phyloP scores from a whole-genome alignment of 2,113 vertebrate genomes.

The Turdus rufiventris region DNA sequence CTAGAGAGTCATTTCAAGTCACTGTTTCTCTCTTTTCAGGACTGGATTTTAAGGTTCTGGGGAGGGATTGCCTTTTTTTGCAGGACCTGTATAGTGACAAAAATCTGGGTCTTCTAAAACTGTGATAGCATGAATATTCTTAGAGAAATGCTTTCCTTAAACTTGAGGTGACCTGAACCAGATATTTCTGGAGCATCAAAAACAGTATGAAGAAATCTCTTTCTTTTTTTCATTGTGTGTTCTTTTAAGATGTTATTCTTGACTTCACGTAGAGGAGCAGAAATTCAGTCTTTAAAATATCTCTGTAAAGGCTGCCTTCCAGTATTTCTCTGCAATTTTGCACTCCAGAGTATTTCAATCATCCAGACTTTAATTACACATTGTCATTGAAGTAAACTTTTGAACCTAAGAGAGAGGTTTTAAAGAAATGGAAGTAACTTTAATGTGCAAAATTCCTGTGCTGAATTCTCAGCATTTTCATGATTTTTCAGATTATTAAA shows the following conservation, averaged over 20 bases:
- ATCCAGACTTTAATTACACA: slow-evolving; percentile 28
- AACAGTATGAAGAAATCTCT: not conserved
- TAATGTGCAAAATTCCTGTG: not conserved
- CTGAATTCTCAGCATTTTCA: not conserved
- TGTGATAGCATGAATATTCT: not conserved
- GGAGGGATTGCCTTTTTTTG: not conserved
- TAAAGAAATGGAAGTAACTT: not conserved
- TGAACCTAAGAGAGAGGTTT: not conserved
- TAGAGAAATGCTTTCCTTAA: not conserved
- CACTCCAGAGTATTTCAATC: not conserved
- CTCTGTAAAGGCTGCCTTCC: not conserved
- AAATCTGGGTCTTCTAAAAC: not conserved
- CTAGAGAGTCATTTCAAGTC: not conserved
- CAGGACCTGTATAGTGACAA: not conserved
- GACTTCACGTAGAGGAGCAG: not conserved
- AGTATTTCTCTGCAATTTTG: not conserved
- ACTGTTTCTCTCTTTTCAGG: not conserved
- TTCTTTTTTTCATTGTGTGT: not conserved
- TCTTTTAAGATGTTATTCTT: not conserved
- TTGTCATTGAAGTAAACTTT: slow-evolving; percentile 35
- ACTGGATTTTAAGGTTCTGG: not conserved
- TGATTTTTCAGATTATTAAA: slow-evolving; percentile 23
- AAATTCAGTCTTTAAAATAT: not conserved
- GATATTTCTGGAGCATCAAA: not conserved
- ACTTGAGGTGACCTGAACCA: not conserved